Percentiles rank a stretch among this genome's conserved stretches.
These are phyloP conservation scores for Garrulus glandarius DNA, from an alignment of 2,797 vertebrate species.

Conservation along the genomic window DNA sequence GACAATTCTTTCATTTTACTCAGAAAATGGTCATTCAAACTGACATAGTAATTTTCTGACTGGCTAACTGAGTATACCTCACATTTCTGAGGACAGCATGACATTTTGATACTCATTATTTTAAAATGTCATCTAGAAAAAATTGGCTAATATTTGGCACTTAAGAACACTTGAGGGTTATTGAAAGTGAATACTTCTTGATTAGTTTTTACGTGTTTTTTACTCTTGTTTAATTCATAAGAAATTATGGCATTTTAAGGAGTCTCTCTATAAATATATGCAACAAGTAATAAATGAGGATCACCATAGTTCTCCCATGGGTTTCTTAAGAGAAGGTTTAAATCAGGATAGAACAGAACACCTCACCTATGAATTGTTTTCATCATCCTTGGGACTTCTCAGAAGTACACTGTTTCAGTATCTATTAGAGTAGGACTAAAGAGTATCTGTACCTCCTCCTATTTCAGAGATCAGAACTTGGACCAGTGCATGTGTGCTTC, in stretches of 20 bases:
- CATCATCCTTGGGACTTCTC: background rate
- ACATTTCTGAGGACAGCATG: background rate
- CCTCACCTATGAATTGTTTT: background rate
- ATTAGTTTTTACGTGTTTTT: background rate
- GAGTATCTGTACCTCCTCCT: background rate
- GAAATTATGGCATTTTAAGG: background rate
- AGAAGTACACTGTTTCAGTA: background rate
- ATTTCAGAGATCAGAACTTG: background rate
- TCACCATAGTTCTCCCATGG: background rate
- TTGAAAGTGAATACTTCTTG: background rate
- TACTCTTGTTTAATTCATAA: background rate
- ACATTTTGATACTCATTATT: slow-evolving; percentile 47
- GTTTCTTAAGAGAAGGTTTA: background rate
- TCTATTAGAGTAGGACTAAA: background rate
- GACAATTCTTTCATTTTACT: slow-evolving; percentile 1
- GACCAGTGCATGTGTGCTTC: background rate
- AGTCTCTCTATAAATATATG: background rate
- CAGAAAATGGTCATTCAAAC: slow-evolving; percentile 25
- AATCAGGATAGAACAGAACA: background rate
- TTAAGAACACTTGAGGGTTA: background rate
- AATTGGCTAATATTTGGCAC: background rate
- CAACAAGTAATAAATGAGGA: background rate
- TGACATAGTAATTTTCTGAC: slow-evolving; percentile 36
- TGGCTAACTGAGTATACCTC: background rate
- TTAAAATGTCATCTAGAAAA: slow-evolving; percentile 50